phyloP scores from a whole-genome alignment of 2,113 vertebrate species.

The Crotalus tigris region DNA sequence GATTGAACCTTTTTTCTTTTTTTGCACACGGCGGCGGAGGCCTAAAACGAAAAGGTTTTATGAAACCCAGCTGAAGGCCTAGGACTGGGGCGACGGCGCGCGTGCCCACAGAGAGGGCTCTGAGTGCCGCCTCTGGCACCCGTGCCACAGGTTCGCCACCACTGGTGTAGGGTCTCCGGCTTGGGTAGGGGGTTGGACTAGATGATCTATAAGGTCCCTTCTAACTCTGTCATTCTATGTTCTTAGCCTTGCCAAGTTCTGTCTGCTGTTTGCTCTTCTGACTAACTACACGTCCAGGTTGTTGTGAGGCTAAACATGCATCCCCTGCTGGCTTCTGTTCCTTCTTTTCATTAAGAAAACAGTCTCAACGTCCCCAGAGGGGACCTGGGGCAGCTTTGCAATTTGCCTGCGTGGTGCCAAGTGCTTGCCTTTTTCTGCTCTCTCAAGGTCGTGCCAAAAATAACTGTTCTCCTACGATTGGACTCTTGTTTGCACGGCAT shows the following conservation, averaged over 20 bases:
- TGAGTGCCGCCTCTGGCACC: too few species aligned
- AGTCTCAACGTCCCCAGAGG: rapidly evolving
- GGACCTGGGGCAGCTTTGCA: neutral
- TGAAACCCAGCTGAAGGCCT: too few species aligned
- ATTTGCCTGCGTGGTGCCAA: neutral
- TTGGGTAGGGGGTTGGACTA: neutral
- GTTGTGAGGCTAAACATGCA: neutral
- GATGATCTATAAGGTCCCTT: neutral
- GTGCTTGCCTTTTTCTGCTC: neutral
- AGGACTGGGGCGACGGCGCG: too few species aligned
- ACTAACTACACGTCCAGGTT: too few species aligned
- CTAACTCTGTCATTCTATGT: neutral
- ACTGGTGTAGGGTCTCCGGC: neutral
- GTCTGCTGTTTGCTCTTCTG: too few species aligned
- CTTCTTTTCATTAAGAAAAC: neutral
- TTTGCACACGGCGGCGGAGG: too few species aligned
- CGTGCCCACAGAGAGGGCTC: too few species aligned
- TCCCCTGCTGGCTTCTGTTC: neutral
- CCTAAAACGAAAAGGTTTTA: too few species aligned
- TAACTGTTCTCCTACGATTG: neutral
- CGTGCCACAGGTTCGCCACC: too few species aligned
- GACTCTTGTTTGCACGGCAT: neutral
- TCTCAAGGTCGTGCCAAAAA: neutral
- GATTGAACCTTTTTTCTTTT: too few species aligned
- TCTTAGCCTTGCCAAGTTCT: too few species aligned